Evolutionary conservation across 23 tunicate species (phyloP).

Genomic region (Trididemnum nubilum): DNA sequence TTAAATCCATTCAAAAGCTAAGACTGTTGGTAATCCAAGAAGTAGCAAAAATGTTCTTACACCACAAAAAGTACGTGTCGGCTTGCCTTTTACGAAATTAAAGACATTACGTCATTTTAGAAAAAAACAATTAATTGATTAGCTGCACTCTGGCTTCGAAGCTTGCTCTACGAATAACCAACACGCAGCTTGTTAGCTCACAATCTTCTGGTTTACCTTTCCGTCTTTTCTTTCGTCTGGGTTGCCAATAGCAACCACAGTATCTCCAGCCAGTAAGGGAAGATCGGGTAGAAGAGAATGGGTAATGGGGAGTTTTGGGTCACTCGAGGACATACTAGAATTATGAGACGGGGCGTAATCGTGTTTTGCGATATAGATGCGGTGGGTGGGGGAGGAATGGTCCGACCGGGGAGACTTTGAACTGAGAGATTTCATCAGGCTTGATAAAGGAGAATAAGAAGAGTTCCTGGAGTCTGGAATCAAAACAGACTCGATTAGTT

Average conservation of each 20-base stretch:
- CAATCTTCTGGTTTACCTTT: constrained; percentile 54
- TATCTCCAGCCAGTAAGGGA: constrained; percentile 68
- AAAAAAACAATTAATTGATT: too few relatives aligned
- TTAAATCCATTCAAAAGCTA: too few relatives aligned
- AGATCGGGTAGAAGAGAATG: constrained; percentile 66
- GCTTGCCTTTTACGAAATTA: too few relatives aligned
- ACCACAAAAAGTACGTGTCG: too few relatives aligned
- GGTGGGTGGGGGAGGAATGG: constrained; percentile 46
- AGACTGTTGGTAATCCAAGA: too few relatives aligned
- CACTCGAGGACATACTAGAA: neutral
- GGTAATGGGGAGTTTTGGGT: constrained; percentile 27
- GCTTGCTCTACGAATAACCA: too few relatives aligned
- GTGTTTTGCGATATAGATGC: constrained; percentile 70
- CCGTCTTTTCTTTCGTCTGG: constrained; percentile 81
- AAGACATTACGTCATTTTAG: too few relatives aligned
- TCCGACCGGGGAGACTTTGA: constrained; percentile 18
- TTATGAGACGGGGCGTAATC: constrained; percentile 61
- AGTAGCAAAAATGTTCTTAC: too few relatives aligned
- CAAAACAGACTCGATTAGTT: neutral
- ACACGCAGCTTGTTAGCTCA: too few relatives aligned
- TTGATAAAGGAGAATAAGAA: constrained; percentile 36
- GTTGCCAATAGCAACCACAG: constrained; percentile 78
- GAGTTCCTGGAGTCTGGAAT: constrained; percentile 34
- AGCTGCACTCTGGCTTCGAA: too few relatives aligned
- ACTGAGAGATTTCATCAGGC: constrained; percentile 37